Conservation (phyloP, 2,888 invertebrate genomes). For the Taenaris catops region DNA sequence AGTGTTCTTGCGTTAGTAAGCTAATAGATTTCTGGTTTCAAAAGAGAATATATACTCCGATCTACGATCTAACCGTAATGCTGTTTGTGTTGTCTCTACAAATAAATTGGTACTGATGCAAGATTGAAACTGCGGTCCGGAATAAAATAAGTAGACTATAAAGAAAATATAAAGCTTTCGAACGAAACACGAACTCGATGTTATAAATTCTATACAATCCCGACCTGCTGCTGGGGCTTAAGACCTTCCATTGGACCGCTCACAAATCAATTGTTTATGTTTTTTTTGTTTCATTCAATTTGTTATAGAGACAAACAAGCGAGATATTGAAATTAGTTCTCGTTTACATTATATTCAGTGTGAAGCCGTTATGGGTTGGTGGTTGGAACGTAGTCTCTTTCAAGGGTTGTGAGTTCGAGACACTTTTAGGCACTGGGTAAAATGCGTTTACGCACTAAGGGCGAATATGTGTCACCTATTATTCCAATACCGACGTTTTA, state of each 20-base stretch:
- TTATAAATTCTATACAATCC: slow-evolving; percentile 37
- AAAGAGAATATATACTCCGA: slow-evolving; percentile 1
- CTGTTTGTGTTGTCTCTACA: slow-evolving; percentile 18
- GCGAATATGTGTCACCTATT: no score
- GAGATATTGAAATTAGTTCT: no score
- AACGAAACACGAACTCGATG: slow-evolving; percentile 32
- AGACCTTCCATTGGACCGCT: slow-evolving; percentile 20
- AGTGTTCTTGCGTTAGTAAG: no score
- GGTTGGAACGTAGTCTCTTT: no score
- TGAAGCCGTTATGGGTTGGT: no score
- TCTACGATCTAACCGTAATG: slow-evolving; percentile 3
- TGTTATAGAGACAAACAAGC: neutral
- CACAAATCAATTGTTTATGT: slow-evolving; percentile 21
- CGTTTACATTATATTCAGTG: no score
- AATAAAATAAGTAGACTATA: slow-evolving; percentile 33
- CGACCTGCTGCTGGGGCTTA: slow-evolving; percentile 20
- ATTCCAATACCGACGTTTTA: no score
- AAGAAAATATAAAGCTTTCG: slow-evolving; percentile 35
- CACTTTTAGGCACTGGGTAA: no score
- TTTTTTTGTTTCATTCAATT: slow-evolving; percentile 9
- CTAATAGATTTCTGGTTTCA: neutral
- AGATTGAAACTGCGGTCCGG: slow-evolving; percentile 27
- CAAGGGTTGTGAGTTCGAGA: no score
- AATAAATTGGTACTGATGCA: slow-evolving; percentile 22
- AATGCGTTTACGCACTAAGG: no score